phyloP scores from a whole-genome alignment of 2,113 vertebrate species.

The Lepidothrix coronata region DNA sequence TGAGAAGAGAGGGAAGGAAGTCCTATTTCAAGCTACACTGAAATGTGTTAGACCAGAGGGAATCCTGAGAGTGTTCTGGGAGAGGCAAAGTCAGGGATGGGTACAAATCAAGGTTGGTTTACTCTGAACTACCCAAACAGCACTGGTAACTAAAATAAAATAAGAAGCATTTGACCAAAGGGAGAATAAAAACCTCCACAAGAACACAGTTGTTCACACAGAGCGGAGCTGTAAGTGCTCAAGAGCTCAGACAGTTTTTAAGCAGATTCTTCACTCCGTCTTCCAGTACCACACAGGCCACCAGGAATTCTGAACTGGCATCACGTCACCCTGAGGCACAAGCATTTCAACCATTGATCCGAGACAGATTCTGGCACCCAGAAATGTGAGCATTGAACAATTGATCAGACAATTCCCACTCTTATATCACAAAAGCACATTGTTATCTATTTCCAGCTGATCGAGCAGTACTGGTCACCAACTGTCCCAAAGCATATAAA shows the following conservation, averaged over 20 bases:
- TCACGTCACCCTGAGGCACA: neutral
- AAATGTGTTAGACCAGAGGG: neutral
- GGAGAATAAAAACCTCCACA: neutral
- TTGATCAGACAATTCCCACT: constrained; percentile 46
- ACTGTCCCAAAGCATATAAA: constrained; percentile 8
- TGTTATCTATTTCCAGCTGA: constrained; percentile 55
- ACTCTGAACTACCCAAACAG: neutral
- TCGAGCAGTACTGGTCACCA: constrained; percentile 57
- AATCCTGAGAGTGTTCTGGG: neutral
- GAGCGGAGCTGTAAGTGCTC: neutral
- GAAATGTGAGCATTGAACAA: neutral
- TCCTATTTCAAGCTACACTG: neutral
- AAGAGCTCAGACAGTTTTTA: neutral
- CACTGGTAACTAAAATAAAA: neutral
- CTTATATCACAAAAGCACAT: constrained; percentile 63
- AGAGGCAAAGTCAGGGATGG: neutral
- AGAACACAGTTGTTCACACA: neutral
- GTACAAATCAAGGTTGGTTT: neutral
- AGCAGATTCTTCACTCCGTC: neutral
- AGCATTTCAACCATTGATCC: constrained; percentile 17
- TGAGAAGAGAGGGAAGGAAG: neutral
- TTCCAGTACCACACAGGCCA: neutral
- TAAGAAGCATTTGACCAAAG: neutral
- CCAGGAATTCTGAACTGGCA: accelerated
- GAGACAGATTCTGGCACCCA: constrained; percentile 29